Evolutionary conservation across 2,113 vertebrate species (phyloP).

Genomic region (Hippocampus zosterae): DNA sequence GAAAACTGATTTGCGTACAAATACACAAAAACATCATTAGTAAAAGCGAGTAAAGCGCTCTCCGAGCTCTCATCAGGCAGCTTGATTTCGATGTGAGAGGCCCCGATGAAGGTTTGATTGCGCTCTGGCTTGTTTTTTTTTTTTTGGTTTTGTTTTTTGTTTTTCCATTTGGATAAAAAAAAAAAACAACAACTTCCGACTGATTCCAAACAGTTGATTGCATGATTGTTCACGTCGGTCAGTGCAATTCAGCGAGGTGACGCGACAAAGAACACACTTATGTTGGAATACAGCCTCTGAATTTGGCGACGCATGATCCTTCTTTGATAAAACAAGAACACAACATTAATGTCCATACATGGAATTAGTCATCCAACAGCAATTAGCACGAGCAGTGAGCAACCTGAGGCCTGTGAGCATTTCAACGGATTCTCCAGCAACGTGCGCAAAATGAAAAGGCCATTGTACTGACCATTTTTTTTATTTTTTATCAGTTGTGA

Average conservation of each 20-base stretch:
- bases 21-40: not conserved
- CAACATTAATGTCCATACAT: not conserved
- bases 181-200: not conserved
- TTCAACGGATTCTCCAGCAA: not conserved
- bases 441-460: not conserved
- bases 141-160: not conserved
- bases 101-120: not conserved
- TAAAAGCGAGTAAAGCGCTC: not conserved
- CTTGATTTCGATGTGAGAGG: slow-evolving; percentile 9
- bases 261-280: not conserved
- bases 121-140: not conserved
- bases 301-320: not conserved
- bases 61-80: not conserved
- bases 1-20: slow-evolving; percentile 7
- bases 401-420: not conserved
- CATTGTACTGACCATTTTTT: not conserved
- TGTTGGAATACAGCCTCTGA: not conserved
- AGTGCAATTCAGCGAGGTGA: not conserved
- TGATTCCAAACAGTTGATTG: slow-evolving; percentile 4
- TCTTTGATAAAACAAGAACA: not conserved
- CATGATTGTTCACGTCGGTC: not conserved
- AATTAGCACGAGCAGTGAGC: not conserved
- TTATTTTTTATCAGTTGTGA: not conserved
- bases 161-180: not conserved
- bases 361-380: not conserved